These are phyloP conservation scores for Megaceryle torquata DNA, from an alignment of 2,113 vertebrate genomes.

Conservation along the genomic window DNA sequence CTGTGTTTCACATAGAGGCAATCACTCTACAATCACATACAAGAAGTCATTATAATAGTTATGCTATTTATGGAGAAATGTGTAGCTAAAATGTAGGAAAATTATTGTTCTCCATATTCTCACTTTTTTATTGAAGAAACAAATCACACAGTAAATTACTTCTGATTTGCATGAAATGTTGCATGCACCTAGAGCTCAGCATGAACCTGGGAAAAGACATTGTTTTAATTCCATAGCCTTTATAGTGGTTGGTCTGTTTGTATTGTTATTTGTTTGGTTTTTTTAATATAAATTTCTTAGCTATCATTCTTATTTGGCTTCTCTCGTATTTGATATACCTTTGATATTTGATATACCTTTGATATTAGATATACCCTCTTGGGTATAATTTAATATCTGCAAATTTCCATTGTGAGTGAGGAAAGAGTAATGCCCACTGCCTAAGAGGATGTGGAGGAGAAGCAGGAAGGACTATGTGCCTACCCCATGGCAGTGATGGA, in stretches of 20 bases:
- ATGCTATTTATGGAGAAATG: conserved; percentile 58
- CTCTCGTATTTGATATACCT: background rate
- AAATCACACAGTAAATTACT: conserved; percentile 63
- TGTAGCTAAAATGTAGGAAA: conserved; percentile 33
- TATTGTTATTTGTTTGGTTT: background rate
- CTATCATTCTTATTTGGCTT: conserved; percentile 43
- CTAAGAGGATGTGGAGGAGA: background rate
- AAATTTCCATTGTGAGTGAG: conserved; percentile 11
- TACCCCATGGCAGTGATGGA: background rate
- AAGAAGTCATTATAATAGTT: conserved; percentile 61
- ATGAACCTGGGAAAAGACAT: conserved; percentile 50
- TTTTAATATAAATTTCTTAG: conserved; percentile 14
- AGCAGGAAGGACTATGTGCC: background rate
- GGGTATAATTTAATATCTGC: conserved; percentile 52
- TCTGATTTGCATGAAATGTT: conserved; percentile 46
- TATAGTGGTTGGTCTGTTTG: background rate
- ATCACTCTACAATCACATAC: conserved; percentile 28
- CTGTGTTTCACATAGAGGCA: conserved; percentile 4
- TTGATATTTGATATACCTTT: background rate
- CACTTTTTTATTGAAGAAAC: conserved; percentile 62
- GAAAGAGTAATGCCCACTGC: conserved; percentile 4
- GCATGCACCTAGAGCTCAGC: conserved; percentile 18
- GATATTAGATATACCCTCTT: conserved; percentile 8
- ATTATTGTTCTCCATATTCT: conserved; percentile 18
- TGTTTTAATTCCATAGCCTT: conserved; percentile 58